Evolutionary conservation across 2,888 invertebrate genomes (phyloP), one percentile per base, ranked within the genome.

Genomic region (Lypha dubia): DNA sequence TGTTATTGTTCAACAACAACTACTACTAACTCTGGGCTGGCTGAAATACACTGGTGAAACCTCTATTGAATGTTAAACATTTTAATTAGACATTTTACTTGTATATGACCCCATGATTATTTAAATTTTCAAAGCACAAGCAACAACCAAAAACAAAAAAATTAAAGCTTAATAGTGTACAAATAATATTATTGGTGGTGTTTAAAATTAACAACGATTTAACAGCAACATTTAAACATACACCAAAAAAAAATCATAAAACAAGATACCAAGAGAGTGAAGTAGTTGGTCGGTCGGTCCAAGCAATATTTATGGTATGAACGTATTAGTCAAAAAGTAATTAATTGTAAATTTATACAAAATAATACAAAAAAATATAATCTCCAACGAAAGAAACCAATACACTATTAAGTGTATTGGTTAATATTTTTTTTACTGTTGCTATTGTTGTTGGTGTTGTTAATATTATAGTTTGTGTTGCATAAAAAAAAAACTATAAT

Each of bases 331-430:
- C 68, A 71, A 84, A 70, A 51, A 71, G 58, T 76, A 84, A 84
- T 84, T 84, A 84, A 84, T 84, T 84, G 63, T 79, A 75, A 83
- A 28, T 75, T 75, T 75, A 70, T 75, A 79, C 41, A 75, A 75
- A 56, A 74, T 9, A 46, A 51, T n/a, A 44, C 38, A 73, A 74
- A 11, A 75, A 68, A 68, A 81, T 60, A 68, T n/a, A 80, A 60
- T 20, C 11, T 11, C n/a, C 46, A 49, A n/a, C n/a, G 15, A 49
- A 63, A 56, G 22, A 79, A 71, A 41, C 79, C 73, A 73, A 67
- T 79, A 67, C 58, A 32, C 15, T 73, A n/a, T 8, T n/a, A 38
- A 32, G 65, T 73, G 56, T 71, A 41, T 63, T 46, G 56, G 46
- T 79, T 65, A 51, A 8, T 24, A 9, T 20, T 28, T 24, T n/a